Evolutionary conservation across 2,113 vertebrate species (phyloP).

Genomic region (Merops nubicus): DNA sequence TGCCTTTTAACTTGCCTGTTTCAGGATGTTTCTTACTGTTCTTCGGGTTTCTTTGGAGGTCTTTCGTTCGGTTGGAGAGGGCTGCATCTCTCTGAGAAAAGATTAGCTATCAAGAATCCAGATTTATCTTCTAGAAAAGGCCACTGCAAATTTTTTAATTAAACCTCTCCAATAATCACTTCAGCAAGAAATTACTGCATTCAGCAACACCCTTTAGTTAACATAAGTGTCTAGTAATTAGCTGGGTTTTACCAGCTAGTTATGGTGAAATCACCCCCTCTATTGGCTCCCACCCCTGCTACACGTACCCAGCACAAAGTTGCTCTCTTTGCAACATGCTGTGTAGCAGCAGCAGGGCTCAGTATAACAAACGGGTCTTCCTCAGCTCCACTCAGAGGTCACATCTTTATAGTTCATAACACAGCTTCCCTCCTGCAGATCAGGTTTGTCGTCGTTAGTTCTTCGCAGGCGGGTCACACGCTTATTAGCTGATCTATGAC

Average conservation of each 20-base stretch:
- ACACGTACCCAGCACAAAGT: neutral
- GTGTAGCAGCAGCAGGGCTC: no score
- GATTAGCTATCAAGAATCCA: neutral
- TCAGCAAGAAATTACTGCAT: neutral
- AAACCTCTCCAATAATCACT: neutral
- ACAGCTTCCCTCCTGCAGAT: neutral
- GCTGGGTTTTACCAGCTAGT: neutral
- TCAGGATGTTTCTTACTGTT: neutral
- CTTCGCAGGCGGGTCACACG: accelerated
- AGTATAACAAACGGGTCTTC: accelerated
- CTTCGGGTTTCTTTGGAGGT: neutral
- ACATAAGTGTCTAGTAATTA: no score
- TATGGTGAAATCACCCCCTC: neutral
- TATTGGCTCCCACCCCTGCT: accelerated
- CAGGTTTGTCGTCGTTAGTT: accelerated
- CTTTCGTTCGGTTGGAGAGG: neutral
- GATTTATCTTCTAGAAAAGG: neutral
- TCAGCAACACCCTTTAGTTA: neutral
- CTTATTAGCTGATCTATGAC: accelerated
- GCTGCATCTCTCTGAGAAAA: neutral
- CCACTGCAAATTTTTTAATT: neutral
- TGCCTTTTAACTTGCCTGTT: neutral
- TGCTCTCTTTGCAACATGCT: accelerated
- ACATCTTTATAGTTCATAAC: accelerated
- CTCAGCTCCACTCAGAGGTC: accelerated